Evolutionary conservation across 2,888 invertebrate genomes (phyloP), one percentile per base, ranked within the genome.

Genomic region (Cinara cedri): DNA sequence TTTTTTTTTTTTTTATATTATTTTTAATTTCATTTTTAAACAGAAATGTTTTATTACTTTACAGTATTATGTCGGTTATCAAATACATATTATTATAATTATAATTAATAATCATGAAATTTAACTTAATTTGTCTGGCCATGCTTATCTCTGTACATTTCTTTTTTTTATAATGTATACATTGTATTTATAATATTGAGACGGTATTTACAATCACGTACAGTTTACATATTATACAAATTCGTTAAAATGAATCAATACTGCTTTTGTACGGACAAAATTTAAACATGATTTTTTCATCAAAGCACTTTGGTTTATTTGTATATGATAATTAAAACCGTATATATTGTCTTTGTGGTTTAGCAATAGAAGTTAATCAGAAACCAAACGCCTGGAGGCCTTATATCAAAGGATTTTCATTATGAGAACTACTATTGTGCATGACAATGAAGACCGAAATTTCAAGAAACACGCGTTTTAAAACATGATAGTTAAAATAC

Each of bases 401-500:
- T 66, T 76, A 54, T 76, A 76, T 76, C 75, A 76, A 76, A 76
- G 55, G 75, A 55, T 55, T 66, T 55, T 66, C 65, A n/a, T 49
- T 49, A 13, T 26, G 24, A 57, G 46, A 72, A 72, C 49, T n/a
- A 72, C 60, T 62, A 72, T 49, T 60, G 49, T 72, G 14, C 60
- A 72, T 62, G 72, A 49, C 72, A 72, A 62, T 62, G 49, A 26
- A 60, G n/a, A 49, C 26, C 26, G 60, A 19, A 26, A 62, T 49
- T 62, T 60, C 60, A 34, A 72, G 49, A 62, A 46, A 60, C 26
- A 49, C 14, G 72, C 19, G 19, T 72, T 60, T 72, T 26, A 19
- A 10, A 26, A 46, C 46, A 14, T 26, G 51, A 51, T 51, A 51
- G n/a, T 51, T n/a, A n/a, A n/a, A n/a, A n/a, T n/a, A n/a, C n/a